These are phyloP conservation scores for Channa argus DNA, from an alignment of 2,113 vertebrate genomes.

Conservation along the genomic window DNA sequence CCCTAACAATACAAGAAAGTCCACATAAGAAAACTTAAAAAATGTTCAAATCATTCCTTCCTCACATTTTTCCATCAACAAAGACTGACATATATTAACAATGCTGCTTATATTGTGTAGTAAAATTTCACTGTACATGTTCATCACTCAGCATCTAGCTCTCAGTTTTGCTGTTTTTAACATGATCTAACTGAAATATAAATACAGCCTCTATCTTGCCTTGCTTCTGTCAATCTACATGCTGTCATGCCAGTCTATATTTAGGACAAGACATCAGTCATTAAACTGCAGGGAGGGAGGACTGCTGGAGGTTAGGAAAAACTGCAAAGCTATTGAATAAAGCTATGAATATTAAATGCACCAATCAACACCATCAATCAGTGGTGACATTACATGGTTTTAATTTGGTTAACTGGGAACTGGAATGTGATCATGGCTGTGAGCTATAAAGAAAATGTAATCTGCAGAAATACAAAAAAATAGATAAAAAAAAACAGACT, in stretches of 20 bases:
- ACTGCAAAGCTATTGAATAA: too few species aligned
- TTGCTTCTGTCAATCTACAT: conserved; percentile 30
- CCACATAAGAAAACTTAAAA: neutral
- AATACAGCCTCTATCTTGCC: conserved; percentile 8
- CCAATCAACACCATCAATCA: too few species aligned
- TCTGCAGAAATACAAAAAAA: too few species aligned
- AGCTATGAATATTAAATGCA: too few species aligned
- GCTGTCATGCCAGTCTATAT: conserved; percentile 37
- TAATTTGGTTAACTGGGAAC: too few species aligned
- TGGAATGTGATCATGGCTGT: too few species aligned
- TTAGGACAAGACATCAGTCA: conserved; percentile 21
- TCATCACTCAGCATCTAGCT: neutral
- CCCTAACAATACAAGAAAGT: conserved; percentile 1
- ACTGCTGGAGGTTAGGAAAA: neutral
- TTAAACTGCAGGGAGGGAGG: neutral
- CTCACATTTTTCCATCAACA: neutral
- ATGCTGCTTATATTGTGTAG: neutral
- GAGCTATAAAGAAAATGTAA: too few species aligned
- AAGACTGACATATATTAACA: neutral
- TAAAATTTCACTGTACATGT: neutral
- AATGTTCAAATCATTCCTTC: neutral
- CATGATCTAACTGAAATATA: conserved; percentile 10
- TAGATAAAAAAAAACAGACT: too few species aligned
- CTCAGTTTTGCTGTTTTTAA: neutral
- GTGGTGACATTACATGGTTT: too few species aligned